Evolutionary conservation across 2,113 vertebrate genomes (phyloP).

Genomic region (Scortum barcoo): DNA sequence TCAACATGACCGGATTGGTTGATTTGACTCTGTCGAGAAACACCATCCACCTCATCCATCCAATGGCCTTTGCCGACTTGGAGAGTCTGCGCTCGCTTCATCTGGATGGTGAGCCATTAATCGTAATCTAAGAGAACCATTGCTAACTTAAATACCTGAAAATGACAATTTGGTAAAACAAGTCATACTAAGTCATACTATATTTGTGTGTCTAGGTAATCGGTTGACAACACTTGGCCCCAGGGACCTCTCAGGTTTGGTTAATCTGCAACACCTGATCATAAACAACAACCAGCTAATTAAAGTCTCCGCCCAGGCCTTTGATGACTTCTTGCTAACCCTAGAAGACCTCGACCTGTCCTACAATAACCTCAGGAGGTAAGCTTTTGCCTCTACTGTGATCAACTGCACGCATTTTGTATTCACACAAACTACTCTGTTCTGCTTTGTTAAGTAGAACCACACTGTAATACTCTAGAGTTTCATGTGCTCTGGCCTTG

Average conservation of each 20-base stretch:
- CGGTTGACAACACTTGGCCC: slow-evolving; percentile 87
- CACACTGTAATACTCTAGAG: background rate
- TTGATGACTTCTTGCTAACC: slow-evolving; percentile 90
- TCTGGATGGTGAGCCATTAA: slow-evolving; percentile 83
- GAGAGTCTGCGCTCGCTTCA: slow-evolving; percentile 92
- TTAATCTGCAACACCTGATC: slow-evolving; percentile 93
- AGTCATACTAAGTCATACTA: background rate
- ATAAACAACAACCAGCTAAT: slow-evolving; percentile 93
- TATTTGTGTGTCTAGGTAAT: slow-evolving; percentile 78
- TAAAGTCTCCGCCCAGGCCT: slow-evolving; percentile 85
- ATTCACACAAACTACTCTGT: background rate
- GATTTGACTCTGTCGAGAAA: slow-evolving; percentile 94
- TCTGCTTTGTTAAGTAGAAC: slow-evolving; percentile 33
- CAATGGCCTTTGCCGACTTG: slow-evolving; percentile 90
- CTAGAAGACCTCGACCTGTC: slow-evolving; percentile 93
- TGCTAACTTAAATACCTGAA: background rate
- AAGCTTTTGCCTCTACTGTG: background rate
- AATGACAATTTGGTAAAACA: background rate
- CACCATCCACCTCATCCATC: slow-evolving; percentile 89
- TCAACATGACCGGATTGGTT: slow-evolving; percentile 92
- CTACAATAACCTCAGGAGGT: slow-evolving; percentile 91
- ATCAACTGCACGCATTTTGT: background rate
- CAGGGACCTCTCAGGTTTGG: slow-evolving; percentile 87
- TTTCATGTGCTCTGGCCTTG: background rate
- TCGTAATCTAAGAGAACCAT: background rate